phyloP scores from a whole-genome alignment of 2,113 vertebrate genomes.

The Ptyas mucosa region DNA sequence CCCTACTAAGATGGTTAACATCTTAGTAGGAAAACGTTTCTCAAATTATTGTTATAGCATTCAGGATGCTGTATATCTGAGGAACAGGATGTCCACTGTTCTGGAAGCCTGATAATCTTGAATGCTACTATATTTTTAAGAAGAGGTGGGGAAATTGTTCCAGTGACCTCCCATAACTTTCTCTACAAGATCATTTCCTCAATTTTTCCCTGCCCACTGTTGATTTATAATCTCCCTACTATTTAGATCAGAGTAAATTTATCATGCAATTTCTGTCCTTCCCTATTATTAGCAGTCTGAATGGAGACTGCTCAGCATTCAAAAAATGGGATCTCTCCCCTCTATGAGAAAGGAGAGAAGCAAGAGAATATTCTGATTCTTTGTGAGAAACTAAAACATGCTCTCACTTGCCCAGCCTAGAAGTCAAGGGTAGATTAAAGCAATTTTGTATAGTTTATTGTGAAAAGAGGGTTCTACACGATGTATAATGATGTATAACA shows the following conservation, averaged over 20 bases:
- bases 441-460: background rate
- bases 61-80: background rate
- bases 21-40: background rate
- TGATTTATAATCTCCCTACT: background rate
- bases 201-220: background rate
- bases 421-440: background rate
- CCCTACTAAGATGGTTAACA: background rate
- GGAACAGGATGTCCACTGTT: background rate
- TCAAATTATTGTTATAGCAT: background rate
- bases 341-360: background rate
- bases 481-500: background rate
- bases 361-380: background rate
- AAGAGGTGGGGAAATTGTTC: background rate
- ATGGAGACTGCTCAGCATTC: background rate
- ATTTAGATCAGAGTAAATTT: background rate
- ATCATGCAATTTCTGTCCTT: background rate
- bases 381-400: background rate
- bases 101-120: background rate
- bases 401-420: background rate
- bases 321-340: background rate
- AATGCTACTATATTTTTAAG: background rate
- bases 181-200: background rate
- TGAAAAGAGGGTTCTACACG: background rate
- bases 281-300: background rate
- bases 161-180: background rate